These are phyloP conservation scores for Macrophya alboannulata DNA, from an alignment of 2,888 invertebrate genomes.

Conservation along the genomic window DNA sequence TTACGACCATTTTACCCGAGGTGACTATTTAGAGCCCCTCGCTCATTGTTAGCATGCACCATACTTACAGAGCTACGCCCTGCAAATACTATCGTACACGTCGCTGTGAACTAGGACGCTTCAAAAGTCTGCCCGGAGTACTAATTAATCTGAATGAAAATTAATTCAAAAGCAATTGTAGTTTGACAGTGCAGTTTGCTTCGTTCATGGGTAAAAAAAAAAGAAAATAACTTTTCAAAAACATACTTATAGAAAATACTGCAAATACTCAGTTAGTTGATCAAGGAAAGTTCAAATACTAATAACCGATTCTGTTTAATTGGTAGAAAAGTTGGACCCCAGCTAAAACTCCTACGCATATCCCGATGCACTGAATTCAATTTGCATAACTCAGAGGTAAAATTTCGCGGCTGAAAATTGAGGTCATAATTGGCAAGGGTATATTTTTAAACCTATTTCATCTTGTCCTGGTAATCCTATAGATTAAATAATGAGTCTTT, in stretches of 20 bases:
- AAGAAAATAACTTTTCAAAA: neutral
- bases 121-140: neutral
- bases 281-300: neutral
- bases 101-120: constrained; percentile 4
- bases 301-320: neutral
- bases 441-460: constrained; percentile 1
- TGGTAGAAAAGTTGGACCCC: neutral
- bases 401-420: neutral
- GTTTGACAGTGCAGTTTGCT: neutral
- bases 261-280: neutral
- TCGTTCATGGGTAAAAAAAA: neutral
- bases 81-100: constrained; percentile 3
- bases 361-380: neutral
- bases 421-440: constrained; percentile 1
- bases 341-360: neutral
- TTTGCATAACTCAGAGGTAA: neutral
- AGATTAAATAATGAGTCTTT: neutral
- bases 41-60: constrained; percentile 42
- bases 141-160: constrained; percentile 7
- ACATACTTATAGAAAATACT: neutral
- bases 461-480: neutral
- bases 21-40: constrained; percentile 22
- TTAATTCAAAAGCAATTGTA: constrained; percentile 12
- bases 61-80: neutral
- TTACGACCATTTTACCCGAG: constrained; percentile 33